Base-by-base conservation (phyloP, 2,888 invertebrate species). In the Microplitis manilae region DNA sequence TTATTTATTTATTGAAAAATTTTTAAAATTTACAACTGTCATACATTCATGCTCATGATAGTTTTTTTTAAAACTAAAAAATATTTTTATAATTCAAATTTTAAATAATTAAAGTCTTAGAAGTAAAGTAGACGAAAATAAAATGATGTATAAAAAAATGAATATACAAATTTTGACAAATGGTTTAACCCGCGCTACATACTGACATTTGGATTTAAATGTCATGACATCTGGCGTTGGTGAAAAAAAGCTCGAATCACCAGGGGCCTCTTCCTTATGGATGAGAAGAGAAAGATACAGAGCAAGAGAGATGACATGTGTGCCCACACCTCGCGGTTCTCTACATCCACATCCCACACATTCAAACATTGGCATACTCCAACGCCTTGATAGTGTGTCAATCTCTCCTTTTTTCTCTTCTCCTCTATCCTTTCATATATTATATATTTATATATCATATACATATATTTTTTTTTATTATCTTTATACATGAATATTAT, bases 351-450 rank as follows among this genome's bases (percentile, higher is more conserved):
- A 30, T 30, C 50, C 13, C 50, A 50, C 13, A 50, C 50, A 13
- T 50, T 50, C 13, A 50, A 8, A 50, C 50, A 50, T 8, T 50
- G 50, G 50, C 50, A 50, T 50, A 50, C 50, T 50, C 50, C 50
- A 50, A 50, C 50, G 50, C 50, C 50, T 50, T 50, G 50, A 50
- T 50, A 50, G 50, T 50, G 50, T 50, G 50, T 50, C 50, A 50
- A 50, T 50, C 50, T 50, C 50, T 50, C 50, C 50, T 50, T 50
- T 50, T 50, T 50, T 50, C 50, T 50, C 50, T 50, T 8, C 50
- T 50, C 50, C 50, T 50, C 50, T 62, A 20, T 62, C 20, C 17
- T 62, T 62, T 62, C 62, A 62, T 62, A 62, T 17, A 20, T 62
- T 62, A 50, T 50, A 50, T 50, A 50, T 50, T 50, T 50, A 50